Base-by-base conservation (phyloP, 1,140 invertebrate genomes). In the Neodiprion lecontei region DNA sequence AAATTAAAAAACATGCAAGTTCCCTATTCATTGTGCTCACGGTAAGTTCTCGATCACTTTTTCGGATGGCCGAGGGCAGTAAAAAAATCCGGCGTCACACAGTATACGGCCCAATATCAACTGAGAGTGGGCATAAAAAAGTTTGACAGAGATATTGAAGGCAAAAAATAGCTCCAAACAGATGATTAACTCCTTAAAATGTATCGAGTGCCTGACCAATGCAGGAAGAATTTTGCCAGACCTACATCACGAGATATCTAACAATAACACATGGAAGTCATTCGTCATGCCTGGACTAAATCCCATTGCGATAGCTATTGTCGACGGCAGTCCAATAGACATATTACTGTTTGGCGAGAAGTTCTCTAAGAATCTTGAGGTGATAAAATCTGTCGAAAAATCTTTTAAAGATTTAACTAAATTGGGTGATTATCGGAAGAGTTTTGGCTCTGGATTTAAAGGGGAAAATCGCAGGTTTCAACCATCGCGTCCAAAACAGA, bases 301-400 rank as follows among this genome's bases (percentile, higher is more conserved):
- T 61, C 48, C 47, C 17, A 28, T 72, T 0, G 70, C 72, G 1
- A 72, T 17, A 50, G 17, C 47, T 17, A n/a, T 70, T 5, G 71
- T 49, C n/a, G 48, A 75, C 7, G 71, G 72, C 2, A 68, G 70
- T 50, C 40, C 53, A 0, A 67, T 75, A 0, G 75, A 73, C 21
- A n/a, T 21, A 12, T 28, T 76, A 0, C 9, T 76, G 4, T 76
- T 48, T 50, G 75, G 71, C 40, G 68, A 76, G 67, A 68, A 73
- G 5, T 76, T 73, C 28, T 1, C 71, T 2, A 67, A 76, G 12
- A 69, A 73, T 28, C 0, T 76, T 21, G 72, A 61, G 48, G n/a
- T 50, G 10, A 70, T 70, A 4, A 69, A 76, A 69, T 40, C 49
- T 1, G 66, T 69, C 0, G 67, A 76, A 65, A 76, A 72, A 21